Base-by-base conservation (phyloP, 2,113 vertebrate genomes). In the Alectura lathami region DNA sequence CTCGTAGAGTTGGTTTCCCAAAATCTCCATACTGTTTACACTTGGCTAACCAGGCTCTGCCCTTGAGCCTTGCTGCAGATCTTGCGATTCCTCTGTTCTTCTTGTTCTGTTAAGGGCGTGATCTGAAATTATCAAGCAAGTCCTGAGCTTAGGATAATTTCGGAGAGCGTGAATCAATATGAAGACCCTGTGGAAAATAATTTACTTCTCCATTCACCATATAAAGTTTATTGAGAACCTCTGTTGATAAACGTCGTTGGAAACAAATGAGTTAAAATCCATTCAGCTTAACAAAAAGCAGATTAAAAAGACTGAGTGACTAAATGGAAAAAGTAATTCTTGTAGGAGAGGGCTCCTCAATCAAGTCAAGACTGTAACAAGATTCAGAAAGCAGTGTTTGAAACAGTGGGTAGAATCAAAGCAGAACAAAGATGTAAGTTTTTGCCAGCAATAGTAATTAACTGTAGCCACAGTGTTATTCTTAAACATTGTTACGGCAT, bases 281-380 rank as follows among this genome's bases (percentile, higher is more conserved):
- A 91, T 84, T 78, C 76, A 78, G 17, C 12, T 88, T n/a, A 72
- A 88, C 64, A 95, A 92, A 90, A 95, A 94, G 48, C 83, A 86
- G 91, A 90, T 86, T 93, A 68, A 86, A 94, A 92, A 78, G 60
- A 42, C 86, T 64, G 70, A 94, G 76, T 88, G 74, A 81, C 64
- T 92, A 53, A 56, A 84, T 89, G 56, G 83, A 70, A 89, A 76
- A 79, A 79, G 72, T 36, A 82, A 69, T 82, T 85, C 51, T 60
- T 79, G 54, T 43, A 69, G 67, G 60, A 93, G 42, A 69, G 36
- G 73, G 11, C n/a, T 78, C 38, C 63, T 83, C 76, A 68, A 8
- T 74, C 38, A 29, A 84, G 80, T 43, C 76, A 64, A 75, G 32
- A 34, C 59, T 83, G 0, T 53, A 80, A 80, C 42, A 67, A 73